Evolutionary conservation across 2,113 vertebrate genomes (phyloP).

Genomic region (human): GRCh38 chr2:139491501-139492000

Average conservation of each 20-base stretch:
- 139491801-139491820: neutral
- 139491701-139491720: neutral
- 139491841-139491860: neutral
- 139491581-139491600: neutral
- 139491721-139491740: neutral
- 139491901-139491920: neutral
- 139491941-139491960: neutral
- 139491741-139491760: neutral
- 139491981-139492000: neutral
- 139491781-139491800: neutral
- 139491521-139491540: neutral
- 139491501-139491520: neutral
- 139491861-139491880: neutral
- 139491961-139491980: neutral
- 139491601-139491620: neutral
- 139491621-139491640: neutral
- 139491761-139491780: neutral
- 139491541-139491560: neutral
- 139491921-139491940: neutral
- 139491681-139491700: neutral
- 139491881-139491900: neutral
- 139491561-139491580: neutral
- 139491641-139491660: neutral
- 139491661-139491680: neutral
- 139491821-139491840: neutral